phyloP scores from a whole-genome alignment of 2,797 vertebrate genomes.

The Alauda arvensis region DNA sequence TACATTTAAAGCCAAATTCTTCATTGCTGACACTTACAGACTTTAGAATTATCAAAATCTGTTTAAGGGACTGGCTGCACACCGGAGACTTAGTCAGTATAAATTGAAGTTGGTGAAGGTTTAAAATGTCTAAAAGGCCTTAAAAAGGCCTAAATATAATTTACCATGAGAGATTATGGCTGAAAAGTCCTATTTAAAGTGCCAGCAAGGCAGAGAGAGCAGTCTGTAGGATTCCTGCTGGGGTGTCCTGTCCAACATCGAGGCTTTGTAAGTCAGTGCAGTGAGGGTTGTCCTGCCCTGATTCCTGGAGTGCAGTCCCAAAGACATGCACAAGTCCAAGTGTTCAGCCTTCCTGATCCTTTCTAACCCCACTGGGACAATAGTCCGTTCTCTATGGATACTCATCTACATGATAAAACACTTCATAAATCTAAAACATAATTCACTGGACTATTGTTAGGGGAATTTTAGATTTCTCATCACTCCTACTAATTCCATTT shows the following conservation, averaged over 20 bases:
- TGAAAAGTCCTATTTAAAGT: background rate
- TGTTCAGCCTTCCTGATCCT: background rate
- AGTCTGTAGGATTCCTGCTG: background rate
- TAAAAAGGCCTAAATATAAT: background rate
- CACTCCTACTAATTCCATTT: conserved; percentile 38
- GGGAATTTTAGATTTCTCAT: conserved; percentile 17
- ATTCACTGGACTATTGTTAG: background rate
- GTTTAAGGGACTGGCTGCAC: background rate
- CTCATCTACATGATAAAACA: background rate
- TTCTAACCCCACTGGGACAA: background rate
- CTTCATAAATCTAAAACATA: background rate
- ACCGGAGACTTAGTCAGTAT: background rate
- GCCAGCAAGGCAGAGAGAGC: background rate
- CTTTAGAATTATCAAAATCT: background rate
- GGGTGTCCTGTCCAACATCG: background rate
- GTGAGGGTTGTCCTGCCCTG: fast-evolving
- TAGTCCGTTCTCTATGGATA: background rate
- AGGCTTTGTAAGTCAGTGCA: fast-evolving
- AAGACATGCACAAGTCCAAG: background rate
- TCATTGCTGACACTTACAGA: background rate
- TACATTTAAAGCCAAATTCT: background rate
- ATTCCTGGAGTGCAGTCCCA: background rate
- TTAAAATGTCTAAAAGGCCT: too few species aligned
- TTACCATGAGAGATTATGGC: background rate
- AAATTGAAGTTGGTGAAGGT: background rate